A percentile compares a stretch with the other conserved stretches of the same genome.
Evolutionary conservation across 2,888 invertebrate genomes (phyloP).

Genomic region (Tricholauxania praeusta): DNA sequence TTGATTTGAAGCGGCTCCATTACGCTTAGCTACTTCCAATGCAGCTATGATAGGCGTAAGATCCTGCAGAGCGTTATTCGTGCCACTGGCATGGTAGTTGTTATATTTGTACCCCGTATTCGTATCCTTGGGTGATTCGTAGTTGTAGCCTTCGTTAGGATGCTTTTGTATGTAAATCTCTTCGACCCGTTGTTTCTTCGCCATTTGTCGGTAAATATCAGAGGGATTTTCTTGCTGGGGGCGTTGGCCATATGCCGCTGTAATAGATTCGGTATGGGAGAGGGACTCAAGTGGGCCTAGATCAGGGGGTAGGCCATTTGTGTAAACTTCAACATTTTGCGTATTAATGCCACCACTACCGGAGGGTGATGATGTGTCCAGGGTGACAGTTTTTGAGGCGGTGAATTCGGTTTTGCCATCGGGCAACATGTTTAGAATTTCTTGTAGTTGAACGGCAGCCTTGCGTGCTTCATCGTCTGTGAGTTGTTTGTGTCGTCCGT

Average conservation of each 20-base stretch:
- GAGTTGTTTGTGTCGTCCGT: slow-evolving; percentile 63
- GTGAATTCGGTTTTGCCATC: slow-evolving; percentile 63
- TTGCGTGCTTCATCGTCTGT: slow-evolving; percentile 62
- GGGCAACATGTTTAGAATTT: slow-evolving; percentile 62
- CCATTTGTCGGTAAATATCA: slow-evolving; percentile 64
- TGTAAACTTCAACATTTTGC: slow-evolving; percentile 52
- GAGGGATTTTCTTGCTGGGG: slow-evolving; percentile 52
- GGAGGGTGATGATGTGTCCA: slow-evolving; percentile 50
- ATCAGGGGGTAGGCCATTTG: slow-evolving; percentile 54
- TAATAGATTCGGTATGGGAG: slow-evolving; percentile 65
- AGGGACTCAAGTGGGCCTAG: slow-evolving; percentile 62
- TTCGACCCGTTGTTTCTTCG: slow-evolving; percentile 58
- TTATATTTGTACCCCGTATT: slow-evolving; percentile 53
- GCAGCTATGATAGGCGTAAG: slow-evolving; percentile 62
- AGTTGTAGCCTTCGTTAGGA: slow-evolving; percentile 62
- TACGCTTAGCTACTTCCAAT: slow-evolving; percentile 60
- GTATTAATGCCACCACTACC: slow-evolving; percentile 43
- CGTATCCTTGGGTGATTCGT: slow-evolving; percentile 45
- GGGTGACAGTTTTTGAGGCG: slow-evolving; percentile 59
- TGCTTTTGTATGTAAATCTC: slow-evolving; percentile 61
- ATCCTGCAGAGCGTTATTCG: slow-evolving; percentile 53
- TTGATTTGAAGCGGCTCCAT: slow-evolving; percentile 39
- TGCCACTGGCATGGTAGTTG: slow-evolving; percentile 53
- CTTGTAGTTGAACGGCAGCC: slow-evolving; percentile 64
- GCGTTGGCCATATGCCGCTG: slow-evolving; percentile 62